Base-by-base conservation (phyloP, 2,797 vertebrate genomes). In the Chrysocyon brachyurus region DNA sequence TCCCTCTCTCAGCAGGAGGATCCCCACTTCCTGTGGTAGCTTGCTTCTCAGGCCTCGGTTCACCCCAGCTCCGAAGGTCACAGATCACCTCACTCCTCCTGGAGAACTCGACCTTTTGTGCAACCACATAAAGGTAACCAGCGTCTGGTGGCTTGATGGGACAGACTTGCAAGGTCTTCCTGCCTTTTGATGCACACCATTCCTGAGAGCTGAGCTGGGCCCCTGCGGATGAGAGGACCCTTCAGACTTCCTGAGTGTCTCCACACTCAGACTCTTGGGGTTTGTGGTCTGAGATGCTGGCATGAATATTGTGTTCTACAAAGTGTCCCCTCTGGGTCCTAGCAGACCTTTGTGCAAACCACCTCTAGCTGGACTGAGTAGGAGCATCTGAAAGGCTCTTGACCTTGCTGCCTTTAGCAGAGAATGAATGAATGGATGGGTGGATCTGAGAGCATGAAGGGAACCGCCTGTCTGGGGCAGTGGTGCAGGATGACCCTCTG, bases 211-310 rank as follows among this genome's bases (percentile, higher is more conserved):
- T 49, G 90, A 86, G 92, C 87, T 6, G 75, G 96, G 89, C 93
- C 89, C 90, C 88, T 68, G 95, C 91, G 84, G 90, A 52, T 54
- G 90, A 96, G 94, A 95, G 93, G 90, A 87, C 81, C 40, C 96
- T 96, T 72, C 61, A 11, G 89, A 96, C 94, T 97, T 98, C 97
- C 97, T 91, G 97, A 95, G 86, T 90, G 93, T 97, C 97, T 98
- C 95, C 73, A 46, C 75, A 75, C 26, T 94, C 93, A 97, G 96
- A 81, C 94, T 94, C 93, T 94, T 89, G 89, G 89, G 97, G 94
- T 95, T 96, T 98, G 97, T 87, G 96, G 96, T 97, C 90, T 87
- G 96, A 93, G 93, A 86, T 1, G 16, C 81, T 90, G 87, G 91
- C 78, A 77, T 68, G 91, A 97, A 93, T 84, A 40, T 46, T 57